Conservation (phyloP, 2,797 vertebrate species). For the Sebastes reedi region DNA sequence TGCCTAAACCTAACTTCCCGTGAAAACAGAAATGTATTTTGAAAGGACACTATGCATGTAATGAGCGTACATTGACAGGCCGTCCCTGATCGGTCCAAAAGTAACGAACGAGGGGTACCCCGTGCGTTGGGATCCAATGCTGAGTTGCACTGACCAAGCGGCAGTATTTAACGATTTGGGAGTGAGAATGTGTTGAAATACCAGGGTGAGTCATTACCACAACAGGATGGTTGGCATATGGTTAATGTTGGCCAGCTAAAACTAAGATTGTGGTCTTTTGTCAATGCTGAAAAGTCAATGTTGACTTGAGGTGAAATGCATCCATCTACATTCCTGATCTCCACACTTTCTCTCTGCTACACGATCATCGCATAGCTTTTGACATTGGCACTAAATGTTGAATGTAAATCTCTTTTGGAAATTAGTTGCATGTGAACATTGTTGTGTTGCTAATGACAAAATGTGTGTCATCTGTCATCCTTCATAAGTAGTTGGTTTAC, state of each 20-base stretch:
- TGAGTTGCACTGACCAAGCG: fast-evolving
- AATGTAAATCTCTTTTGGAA: slow-evolving; percentile 6
- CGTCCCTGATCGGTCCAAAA: too few relatives aligned
- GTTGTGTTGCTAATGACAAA: neutral
- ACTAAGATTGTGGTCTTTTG: neutral
- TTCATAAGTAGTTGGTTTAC: slow-evolving; percentile 3
- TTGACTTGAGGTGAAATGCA: neutral
- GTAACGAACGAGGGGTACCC: fast-evolving
- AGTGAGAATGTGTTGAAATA: too few relatives aligned
- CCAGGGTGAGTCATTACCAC: neutral
- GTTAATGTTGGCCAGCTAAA: neutral
- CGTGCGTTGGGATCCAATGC: too few relatives aligned
- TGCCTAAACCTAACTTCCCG: too few relatives aligned
- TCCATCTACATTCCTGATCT: neutral
- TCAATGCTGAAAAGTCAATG: neutral
- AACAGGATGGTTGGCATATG: neutral
- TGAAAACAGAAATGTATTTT: too few relatives aligned
- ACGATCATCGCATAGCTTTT: neutral
- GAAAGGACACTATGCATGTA: too few relatives aligned
- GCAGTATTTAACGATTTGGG: too few relatives aligned
- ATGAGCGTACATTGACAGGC: too few relatives aligned
- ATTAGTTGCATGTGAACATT: neutral
- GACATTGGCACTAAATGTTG: neutral
- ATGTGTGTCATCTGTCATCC: slow-evolving; percentile 30
- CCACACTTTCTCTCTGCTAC: neutral